These are phyloP conservation scores for Pitta sordida DNA, from an alignment of 2,113 vertebrate species.

Conservation along the genomic window DNA sequence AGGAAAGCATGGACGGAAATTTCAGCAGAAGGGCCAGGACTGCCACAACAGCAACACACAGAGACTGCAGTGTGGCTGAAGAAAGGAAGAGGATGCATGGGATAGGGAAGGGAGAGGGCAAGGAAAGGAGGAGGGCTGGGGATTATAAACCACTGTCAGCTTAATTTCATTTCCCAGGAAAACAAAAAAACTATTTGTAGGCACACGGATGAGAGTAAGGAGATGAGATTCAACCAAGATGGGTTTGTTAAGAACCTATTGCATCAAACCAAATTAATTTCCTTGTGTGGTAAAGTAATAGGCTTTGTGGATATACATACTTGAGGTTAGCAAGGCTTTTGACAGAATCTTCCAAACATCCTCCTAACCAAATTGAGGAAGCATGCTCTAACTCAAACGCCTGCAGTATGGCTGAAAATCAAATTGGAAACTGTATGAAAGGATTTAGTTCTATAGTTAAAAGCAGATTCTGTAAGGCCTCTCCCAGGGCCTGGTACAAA, in stretches of 20 bases:
- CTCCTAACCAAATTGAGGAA: background rate
- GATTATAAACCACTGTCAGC: conserved; percentile 22
- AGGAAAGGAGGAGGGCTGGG: background rate
- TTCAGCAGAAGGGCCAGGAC: background rate
- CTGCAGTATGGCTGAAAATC: background rate
- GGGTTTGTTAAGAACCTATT: conserved; percentile 24
- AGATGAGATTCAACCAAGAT: background rate
- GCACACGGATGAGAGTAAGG: background rate
- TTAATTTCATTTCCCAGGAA: conserved; percentile 44
- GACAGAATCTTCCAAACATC: background rate
- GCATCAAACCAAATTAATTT: conserved; percentile 45
- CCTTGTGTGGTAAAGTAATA: conserved; percentile 20
- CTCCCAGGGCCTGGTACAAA: background rate
- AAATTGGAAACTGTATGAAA: background rate
- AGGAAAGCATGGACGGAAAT: conserved; percentile 9
- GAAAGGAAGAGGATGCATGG: background rate
- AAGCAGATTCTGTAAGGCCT: background rate
- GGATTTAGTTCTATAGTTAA: background rate
- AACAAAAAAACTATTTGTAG: conserved; percentile 17
- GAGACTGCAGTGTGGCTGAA: background rate
- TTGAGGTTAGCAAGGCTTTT: conserved; percentile 27
- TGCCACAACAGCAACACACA: background rate
- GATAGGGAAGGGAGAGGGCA: background rate
- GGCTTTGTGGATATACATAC: background rate
- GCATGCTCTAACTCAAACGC: rapidly evolving